Base-by-base conservation (phyloP, 2,888 invertebrate genomes). In the Apamea epomidion region DNA sequence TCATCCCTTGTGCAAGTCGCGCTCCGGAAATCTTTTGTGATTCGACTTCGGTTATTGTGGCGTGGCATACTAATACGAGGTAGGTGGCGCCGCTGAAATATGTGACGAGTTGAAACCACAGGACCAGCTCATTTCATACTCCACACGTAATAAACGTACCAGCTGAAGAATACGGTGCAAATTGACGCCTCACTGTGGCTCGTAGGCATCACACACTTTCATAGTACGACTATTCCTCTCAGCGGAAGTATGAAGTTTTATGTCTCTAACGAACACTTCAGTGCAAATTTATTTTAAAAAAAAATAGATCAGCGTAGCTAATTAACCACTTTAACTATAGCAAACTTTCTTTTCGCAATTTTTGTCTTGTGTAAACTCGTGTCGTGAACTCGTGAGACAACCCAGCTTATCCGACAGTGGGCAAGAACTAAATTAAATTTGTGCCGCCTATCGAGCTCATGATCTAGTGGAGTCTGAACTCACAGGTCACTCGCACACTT, bases 11-110 rank as follows among this genome's bases (percentile, higher is more conserved):
- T 96, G 96, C 95, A 95, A 96, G 96, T 95, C 96, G 96, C 95
- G 96, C 95, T 93, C 96, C 96, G 96, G 96, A 97, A 96, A 96
- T 97, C 97, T 97, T 97, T 97, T 97, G 96, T 97, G 96, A 96
- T 96, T 96, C 94, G 94, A 94, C 95, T 96, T 96, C 95, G 95
- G 96, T 96, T 97, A 96, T 96, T 97, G 95, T 95, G 96, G 96
- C 92, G 91, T 92, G 92, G 96, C 96, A 97, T 97, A 96, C 96
- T 96, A 96, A 96, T 96, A 96, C 92, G 94, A 93, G 91, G 91
- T 94, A 93, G 94, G 94, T 94, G 94, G 93, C 93, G 94, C 92
- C 87, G 88, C 91, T 94, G 93, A 95, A 95, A 95, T 95, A 94
- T 95, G 94, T 94, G 93, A 92, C 91, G 92, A 91, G 90, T 86